phyloP scores from a whole-genome alignment of 1,140 invertebrate genomes.

The Drosophila ananassae region DNA sequence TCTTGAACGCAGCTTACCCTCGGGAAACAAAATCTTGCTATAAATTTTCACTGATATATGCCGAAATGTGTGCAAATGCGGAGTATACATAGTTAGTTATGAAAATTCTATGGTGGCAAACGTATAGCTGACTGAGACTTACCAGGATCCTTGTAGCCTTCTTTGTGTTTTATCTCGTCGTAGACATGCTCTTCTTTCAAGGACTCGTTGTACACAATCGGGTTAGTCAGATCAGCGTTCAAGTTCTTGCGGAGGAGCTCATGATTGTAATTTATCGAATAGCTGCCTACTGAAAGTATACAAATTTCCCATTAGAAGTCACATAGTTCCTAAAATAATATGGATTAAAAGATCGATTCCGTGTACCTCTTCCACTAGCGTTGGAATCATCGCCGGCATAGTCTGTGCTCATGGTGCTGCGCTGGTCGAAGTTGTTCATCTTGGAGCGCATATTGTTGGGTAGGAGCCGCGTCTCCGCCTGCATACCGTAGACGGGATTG shows the following conservation, averaged over 20 bases:
- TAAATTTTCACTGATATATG: conserved; percentile 77
- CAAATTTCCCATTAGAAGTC: not conserved
- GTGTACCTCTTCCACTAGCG: conserved; percentile 73
- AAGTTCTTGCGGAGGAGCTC: conserved; percentile 89
- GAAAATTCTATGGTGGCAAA: not conserved
- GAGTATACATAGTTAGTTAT: conserved; percentile 50
- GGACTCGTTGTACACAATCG: conserved; percentile 91
- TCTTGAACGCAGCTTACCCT: conserved; percentile 66
- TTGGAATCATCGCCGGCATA: conserved; percentile 77
- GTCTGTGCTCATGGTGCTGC: conserved; percentile 45
- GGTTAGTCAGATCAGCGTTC: conserved; percentile 93
- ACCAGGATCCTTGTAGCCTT: conserved; percentile 85
- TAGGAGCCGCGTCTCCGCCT: conserved; percentile 86
- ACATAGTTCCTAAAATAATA: too few species aligned
- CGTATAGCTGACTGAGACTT: conserved; percentile 37
- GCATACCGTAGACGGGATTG: conserved; percentile 94
- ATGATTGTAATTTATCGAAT: conserved; percentile 85
- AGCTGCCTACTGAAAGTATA: conserved; percentile 83
- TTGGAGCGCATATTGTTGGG: conserved; percentile 87
- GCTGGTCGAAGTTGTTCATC: conserved; percentile 77
- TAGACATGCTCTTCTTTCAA: conserved; percentile 93
- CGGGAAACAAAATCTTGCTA: conserved; percentile 79
- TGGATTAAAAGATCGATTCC: not conserved
- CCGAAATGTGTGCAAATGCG: conserved; percentile 46
- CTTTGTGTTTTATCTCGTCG: conserved; percentile 95